Evolutionary conservation across 2,888 invertebrate genomes (phyloP).

Genomic region (Synergus japonicus): DNA sequence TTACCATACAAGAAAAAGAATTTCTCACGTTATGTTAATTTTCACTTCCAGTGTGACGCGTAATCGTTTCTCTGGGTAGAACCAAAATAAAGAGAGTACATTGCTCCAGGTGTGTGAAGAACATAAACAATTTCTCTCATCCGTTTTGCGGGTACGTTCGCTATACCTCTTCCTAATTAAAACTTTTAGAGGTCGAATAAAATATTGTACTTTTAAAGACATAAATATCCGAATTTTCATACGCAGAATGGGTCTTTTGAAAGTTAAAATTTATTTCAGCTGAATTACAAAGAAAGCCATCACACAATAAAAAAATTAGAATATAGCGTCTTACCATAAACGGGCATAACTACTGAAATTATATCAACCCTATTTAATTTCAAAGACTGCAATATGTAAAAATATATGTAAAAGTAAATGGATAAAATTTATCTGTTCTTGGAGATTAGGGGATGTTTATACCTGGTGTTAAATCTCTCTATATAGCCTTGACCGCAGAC

Average conservation of each 20-base stretch:
- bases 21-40: neutral
- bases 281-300: neutral
- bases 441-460: neutral
- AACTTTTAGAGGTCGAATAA: neutral
- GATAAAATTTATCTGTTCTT: neutral
- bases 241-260: neutral
- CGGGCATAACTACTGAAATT: neutral
- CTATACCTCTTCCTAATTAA: neutral
- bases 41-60: neutral
- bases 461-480: neutral
- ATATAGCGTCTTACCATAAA: neutral
- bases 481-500: slow-evolving; percentile 35
- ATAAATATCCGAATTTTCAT: neutral
- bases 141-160: neutral
- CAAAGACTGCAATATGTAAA: neutral
- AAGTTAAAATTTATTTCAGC: neutral
- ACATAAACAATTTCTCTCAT: slow-evolving; percentile 6
- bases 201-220: neutral
- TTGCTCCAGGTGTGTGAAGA: neutral
- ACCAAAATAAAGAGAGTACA: slow-evolving; percentile 4
- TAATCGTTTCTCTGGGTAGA: slow-evolving; percentile 1
- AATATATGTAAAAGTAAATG: neutral
- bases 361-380: neutral
- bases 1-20: no score
- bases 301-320: neutral